Percentiles rank a stretch among this genome's conserved stretches.
These are phyloP conservation scores for Staurois parvus DNA, from an alignment of 2,797 vertebrate species.

Conservation along the genomic window DNA sequence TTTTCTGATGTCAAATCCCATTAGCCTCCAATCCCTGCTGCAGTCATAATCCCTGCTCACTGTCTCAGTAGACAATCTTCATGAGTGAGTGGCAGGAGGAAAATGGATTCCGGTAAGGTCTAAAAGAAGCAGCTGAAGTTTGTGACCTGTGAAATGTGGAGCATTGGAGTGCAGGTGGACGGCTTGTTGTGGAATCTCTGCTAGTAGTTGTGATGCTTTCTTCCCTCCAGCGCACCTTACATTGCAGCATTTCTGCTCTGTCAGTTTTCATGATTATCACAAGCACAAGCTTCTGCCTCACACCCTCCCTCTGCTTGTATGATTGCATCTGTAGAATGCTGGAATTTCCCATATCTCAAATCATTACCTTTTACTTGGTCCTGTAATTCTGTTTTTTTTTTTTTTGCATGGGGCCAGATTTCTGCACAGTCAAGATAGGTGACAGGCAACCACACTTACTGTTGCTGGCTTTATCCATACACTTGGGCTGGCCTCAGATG, in stretches of 20 bases:
- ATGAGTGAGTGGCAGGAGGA: conserved; percentile 15
- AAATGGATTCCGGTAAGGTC: conserved; percentile 7
- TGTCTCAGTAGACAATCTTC: conserved; percentile 9
- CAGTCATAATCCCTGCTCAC: background rate
- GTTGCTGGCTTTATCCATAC: no score
- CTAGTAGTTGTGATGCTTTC: conserved; percentile 8
- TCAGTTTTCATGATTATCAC: conserved; percentile 55
- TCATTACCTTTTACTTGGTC: background rate
- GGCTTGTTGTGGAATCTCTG: conserved; percentile 17
- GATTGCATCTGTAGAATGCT: conserved; percentile 26
- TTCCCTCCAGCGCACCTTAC: conserved; percentile 51
- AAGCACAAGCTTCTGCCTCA: background rate
- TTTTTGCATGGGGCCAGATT: no score
- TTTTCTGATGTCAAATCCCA: background rate
- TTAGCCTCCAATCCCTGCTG: background rate
- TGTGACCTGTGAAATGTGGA: conserved; percentile 48
- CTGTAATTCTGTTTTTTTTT: no score
- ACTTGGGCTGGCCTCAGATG: no score
- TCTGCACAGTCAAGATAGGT: no score
- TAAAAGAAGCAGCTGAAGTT: conserved; percentile 37
- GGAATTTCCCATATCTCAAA: background rate
- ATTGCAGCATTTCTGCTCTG: conserved; percentile 50
- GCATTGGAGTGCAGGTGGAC: background rate
- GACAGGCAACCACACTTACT: no score
- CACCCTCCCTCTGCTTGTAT: background rate